These are phyloP conservation scores for Ceratosolen fusciceps DNA, from an alignment of 1,140 invertebrate genomes.

Conservation along the genomic window DNA sequence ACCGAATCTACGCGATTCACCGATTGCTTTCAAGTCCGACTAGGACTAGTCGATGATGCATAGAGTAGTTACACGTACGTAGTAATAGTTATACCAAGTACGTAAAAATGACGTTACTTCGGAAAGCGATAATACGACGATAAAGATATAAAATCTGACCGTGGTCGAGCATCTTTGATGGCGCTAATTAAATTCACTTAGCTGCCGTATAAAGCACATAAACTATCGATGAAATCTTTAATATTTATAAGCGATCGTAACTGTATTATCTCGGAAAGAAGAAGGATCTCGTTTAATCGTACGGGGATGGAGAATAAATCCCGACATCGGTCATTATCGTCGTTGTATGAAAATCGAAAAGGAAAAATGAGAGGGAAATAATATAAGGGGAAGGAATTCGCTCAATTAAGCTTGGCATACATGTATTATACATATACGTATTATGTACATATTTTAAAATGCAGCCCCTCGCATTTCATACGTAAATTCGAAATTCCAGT, in stretches of 20 bases:
- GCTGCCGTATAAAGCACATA: too few species aligned
- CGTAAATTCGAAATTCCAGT: slow-evolving; percentile 56
- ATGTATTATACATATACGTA: slow-evolving; percentile 48
- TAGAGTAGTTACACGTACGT: too few species aligned
- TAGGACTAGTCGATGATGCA: too few species aligned
- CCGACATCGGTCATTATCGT: too few species aligned
- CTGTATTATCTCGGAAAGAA: too few species aligned
- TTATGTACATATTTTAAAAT: too few species aligned
- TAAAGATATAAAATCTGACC: background rate
- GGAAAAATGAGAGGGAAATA: slow-evolving; percentile 13
- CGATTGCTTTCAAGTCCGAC: too few species aligned
- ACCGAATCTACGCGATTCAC: too few species aligned
- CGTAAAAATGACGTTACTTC: background rate
- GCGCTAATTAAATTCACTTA: background rate
- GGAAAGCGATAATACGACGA: too few species aligned
- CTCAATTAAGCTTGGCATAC: slow-evolving; percentile 49
- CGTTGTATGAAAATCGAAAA: background rate
- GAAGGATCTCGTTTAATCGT: too few species aligned
- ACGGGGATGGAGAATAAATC: background rate
- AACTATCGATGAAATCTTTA: too few species aligned
- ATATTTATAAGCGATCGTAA: too few species aligned
- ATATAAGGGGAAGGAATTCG: background rate
- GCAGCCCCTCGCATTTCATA: background rate
- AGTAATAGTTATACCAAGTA: background rate
- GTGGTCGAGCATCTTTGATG: background rate